Base-by-base conservation (phyloP, 2,888 invertebrate species). In the Mamestra brassicae region DNA sequence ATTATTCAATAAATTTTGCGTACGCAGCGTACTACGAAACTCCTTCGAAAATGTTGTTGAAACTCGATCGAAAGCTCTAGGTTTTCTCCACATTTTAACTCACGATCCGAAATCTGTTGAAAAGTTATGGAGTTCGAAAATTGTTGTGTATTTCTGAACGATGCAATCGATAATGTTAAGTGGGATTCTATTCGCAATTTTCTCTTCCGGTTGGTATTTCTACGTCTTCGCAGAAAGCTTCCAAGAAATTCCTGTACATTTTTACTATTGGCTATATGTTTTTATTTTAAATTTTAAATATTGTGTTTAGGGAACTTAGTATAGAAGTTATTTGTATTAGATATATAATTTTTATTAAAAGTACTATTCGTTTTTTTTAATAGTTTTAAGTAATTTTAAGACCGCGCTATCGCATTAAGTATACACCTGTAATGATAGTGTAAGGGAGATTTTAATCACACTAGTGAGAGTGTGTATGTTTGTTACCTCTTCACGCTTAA, bases 121-220 rank as follows among this genome's bases (percentile, higher is more conserved):
- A 70, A 86, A 85, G 82, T 86, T 86, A 81, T 83, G 70, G 57
- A 83, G 78, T 85, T 84, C 67, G 80, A 78, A 81, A 77, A 80
- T 81, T 75, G 79, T 81, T 81, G 66, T 57, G 60, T 76, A 69
- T 81, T 81, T 78, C 81, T 76, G 74, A 80, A 80, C 79, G 75
- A 60, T 80, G 52, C 50, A 78, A 83, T 86, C 81, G 74, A 81
- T 85, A 83, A 80, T 72, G 54, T 57, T 47, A 42, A 65, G 62
- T 61, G 10, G 47, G 63, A 76, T 68, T 52, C n/a, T 62, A 66
- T 69, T 61, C 26, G 42, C 34, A 13, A 17, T 67, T 69, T 50
- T 26, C 13, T 38, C 13, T 3, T 1, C 10, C 6, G 13, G 34
- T 76, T 45, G 4, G n/a, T 45, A 57, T 64, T 50, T 15, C 10